Evolutionary conservation across 1,140 invertebrate species (phyloP), one percentile per base, ranked within the genome.

Genomic region (Conopomorpha cramerella): DNA sequence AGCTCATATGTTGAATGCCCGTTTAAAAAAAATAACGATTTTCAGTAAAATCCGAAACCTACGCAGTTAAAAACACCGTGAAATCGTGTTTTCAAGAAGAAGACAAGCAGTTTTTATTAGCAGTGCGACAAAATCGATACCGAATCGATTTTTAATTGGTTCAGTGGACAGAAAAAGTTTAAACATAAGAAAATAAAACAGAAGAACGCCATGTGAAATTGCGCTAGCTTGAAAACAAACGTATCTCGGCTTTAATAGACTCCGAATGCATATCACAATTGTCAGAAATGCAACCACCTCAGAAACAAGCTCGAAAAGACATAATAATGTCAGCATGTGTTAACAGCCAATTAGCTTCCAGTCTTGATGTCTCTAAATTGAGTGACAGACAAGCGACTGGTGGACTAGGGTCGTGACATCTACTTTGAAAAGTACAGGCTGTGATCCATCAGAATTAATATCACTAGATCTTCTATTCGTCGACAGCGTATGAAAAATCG

Each of bases 351-450:
- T 37, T 52, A 34, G 16, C 28, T 34, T 14, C 42, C 16, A 51
- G 34, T 19, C 42, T 55, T 16, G 52, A 55, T 45, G 8, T 43
- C 33, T 28, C 49, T 33, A 47, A 53, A 38, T 34, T 51, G 8
- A 47, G 30, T 32, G 46, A 39, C 38, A 47, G 49, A 35, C 46
- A 52, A 40, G 49, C 44, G 7, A 41, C 41, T 39, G 30, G 38
- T n/a, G n/a, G n/a, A n/a, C n/a, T n/a, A n/a, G n/a, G n/a, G 46
- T 52, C 39, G 30, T 52, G 27, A 37, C 46, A 46, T 40, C 46
- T 19, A 44, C 46, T 4, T 29, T 36, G 2, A 45, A 45, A 34
- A 47, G 43, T 43, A 36, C 42, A 34, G 42, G 46, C n/a, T 11
- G 23, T 13, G 38, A 49, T 45, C 36, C 43, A n/a, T 32, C 31